phyloP scores from a whole-genome alignment of 1,140 invertebrate genomes.

The Hyposmocoma kahamanoa region DNA sequence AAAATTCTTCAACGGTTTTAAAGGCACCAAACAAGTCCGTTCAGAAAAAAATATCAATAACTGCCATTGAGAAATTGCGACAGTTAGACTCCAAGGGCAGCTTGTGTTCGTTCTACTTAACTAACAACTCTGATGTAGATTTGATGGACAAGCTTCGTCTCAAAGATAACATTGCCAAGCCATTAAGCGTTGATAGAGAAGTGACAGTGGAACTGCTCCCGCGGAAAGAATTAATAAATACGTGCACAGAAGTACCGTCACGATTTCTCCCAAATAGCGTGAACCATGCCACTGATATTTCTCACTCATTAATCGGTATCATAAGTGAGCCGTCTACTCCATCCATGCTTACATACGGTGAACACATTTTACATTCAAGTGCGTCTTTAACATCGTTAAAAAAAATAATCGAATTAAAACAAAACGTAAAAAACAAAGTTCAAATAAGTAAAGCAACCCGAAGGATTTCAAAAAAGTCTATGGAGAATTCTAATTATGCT shows the following conservation, averaged over 20 bases:
- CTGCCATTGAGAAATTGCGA: constrained; percentile 26
- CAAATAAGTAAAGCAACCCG: no score
- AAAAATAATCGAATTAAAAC: no score
- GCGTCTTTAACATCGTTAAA: constrained; percentile 12
- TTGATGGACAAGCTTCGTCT: constrained; percentile 8
- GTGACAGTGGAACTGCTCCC: constrained; percentile 20
- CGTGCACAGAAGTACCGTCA: constrained; percentile 40
- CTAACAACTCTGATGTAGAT: constrained; percentile 14
- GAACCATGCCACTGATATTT: constrained; percentile 25
- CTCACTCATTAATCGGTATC: constrained; percentile 24
- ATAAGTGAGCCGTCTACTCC: constrained; percentile 29
- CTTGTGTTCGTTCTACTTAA: constrained; percentile 26
- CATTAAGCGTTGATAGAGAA: constrained; percentile 39
- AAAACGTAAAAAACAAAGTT: no score
- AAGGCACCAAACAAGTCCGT: constrained; percentile 20
- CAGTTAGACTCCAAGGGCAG: constrained; percentile 28
- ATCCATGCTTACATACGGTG: constrained; percentile 25
- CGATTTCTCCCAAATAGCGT: constrained; percentile 20
- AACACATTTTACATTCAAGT: constrained; percentile 17
- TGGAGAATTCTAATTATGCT: no score
- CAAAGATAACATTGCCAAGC: constrained; percentile 10
- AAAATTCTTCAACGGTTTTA: constrained; percentile 20
- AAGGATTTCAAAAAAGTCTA: no score
- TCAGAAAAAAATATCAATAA: constrained; percentile 25
- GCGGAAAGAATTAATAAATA: constrained; percentile 23